Base-by-base conservation (phyloP, 2,888 invertebrate genomes). In the Automeris io region DNA sequence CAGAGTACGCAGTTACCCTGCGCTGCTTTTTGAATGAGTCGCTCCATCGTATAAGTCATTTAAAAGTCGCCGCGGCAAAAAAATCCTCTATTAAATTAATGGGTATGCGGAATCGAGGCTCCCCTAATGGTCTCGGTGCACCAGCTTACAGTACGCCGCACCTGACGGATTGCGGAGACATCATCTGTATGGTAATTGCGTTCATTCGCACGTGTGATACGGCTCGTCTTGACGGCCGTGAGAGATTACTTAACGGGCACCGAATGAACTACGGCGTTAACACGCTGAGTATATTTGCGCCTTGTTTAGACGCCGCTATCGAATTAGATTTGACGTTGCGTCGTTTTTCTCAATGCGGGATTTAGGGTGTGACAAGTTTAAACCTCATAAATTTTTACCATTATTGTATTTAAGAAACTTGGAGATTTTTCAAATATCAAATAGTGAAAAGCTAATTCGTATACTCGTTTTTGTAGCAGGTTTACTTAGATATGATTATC, bases 71-170 rank as follows among this genome's bases (percentile, higher is more conserved):
- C 47, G 62, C 61, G 54, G 68, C 57, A 74, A 78, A 75, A 74
- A 79, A 76, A 77, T 70, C 64, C 48, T 65, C 69, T 70, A 72
- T 77, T 72, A 77, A 78, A 70, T 75, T 72, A 80, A 78, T 72
- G 72, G 67, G 49, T 61, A 59, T 57, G 55, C 57, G 57, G 62
- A 59, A 66, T 68, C 54, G 55, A 56, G 45, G 42, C 16, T 18
- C 31, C 37, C 48, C 54, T 61, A 61, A 62, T 54, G 52, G 58
- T 40, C 51, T 43, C 40, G 37, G 35, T 41, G 49, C 43, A 42
- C 45, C 45, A 43, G 43, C 41, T 47, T 51, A 43, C 51, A n/a
- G 29, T 34, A 33, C 36, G 31, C 41, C 37, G 42, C 40, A 41
- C 40, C 51, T 54, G 57, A 64, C 61, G 56, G 60, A 68, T 61